Conservation (phyloP, 2,797 vertebrate species). For the Trematomus bernacchii region DNA sequence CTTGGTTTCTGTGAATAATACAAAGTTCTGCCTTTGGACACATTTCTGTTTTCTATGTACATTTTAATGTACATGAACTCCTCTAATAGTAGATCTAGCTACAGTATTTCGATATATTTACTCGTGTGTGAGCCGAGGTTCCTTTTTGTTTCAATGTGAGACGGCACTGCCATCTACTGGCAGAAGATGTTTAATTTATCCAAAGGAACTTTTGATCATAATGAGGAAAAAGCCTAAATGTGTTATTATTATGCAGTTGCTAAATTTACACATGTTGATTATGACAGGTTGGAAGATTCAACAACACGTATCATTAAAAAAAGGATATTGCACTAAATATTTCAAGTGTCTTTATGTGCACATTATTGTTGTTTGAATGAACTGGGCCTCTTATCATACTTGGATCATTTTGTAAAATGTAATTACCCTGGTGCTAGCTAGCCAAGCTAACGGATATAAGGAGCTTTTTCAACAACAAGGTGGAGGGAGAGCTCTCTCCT, state of each 20-base stretch:
- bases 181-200: background rate
- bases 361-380: background rate
- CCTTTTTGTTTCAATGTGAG: background rate
- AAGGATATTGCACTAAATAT: background rate
- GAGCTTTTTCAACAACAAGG: no score
- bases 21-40: background rate
- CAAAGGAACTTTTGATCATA: background rate
- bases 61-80: background rate
- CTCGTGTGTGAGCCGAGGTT: no score
- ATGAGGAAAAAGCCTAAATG: background rate
- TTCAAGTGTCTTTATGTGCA: background rate
- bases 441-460: no score
- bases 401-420: background rate
- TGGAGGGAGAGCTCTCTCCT: no score
- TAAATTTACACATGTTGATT: background rate
- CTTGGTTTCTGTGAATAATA: background rate
- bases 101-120: no score
- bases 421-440: background rate
- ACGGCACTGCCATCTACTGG: slow-evolving; percentile 7
- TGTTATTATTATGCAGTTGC: background rate
- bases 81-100: background rate
- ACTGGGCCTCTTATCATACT: background rate
- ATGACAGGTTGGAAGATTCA: background rate
- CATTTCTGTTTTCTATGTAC: background rate
- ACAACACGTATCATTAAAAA: background rate